Conservation (phyloP, 2,113 vertebrate species). For the Agapornis roseicollis region DNA sequence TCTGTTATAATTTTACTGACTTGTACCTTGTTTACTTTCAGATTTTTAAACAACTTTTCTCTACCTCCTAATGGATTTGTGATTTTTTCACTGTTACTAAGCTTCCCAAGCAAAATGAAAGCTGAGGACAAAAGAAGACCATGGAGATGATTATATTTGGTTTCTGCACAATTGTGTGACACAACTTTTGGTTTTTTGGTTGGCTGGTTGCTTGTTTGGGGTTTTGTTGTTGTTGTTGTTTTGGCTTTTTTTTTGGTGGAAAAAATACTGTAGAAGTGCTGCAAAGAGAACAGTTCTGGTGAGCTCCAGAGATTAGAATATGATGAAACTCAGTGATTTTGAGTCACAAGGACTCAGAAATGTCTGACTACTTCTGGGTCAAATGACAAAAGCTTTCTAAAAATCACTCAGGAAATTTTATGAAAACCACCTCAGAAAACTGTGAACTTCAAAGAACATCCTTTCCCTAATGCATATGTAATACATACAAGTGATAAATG, state of each 20-base stretch:
- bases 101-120: neutral
- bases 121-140: neutral
- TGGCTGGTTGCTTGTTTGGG: too few relatives aligned
- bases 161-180: neutral
- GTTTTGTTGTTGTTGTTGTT: too few relatives aligned
- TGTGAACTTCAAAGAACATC: neutral
- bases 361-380: neutral
- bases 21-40: neutral
- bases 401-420: neutral
- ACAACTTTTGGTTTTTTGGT: neutral
- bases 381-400: neutral
- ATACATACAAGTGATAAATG: neutral
- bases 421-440: neutral
- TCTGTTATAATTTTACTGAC: neutral
- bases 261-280: neutral
- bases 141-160: neutral
- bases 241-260: neutral
- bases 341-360: neutral
- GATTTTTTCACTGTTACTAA: neutral
- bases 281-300: neutral
- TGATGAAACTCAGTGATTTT: neutral
- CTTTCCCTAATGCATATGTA: neutral
- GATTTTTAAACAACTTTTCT: neutral
- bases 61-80: neutral
- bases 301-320: neutral